Conservation (phyloP, 2,797 vertebrate species). For the Pipistrellus nathusii region DNA sequence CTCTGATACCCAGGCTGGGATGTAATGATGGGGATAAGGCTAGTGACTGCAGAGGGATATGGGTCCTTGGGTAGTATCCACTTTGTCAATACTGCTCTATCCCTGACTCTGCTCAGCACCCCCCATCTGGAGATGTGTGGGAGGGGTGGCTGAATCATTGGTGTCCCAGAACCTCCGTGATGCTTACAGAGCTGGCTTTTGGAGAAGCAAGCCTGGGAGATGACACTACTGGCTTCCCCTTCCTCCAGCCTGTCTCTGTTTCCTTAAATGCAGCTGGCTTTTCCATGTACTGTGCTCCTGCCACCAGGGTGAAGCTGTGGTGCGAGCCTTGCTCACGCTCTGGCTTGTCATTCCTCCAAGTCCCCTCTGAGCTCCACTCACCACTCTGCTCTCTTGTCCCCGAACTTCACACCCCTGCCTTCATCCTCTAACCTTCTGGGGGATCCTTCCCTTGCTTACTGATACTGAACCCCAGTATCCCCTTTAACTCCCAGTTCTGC, state of each 20-base stretch:
- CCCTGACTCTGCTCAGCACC: neutral
- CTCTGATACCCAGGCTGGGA: neutral
- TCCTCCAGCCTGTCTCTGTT: neutral
- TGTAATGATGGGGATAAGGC: neutral
- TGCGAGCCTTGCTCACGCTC: neutral
- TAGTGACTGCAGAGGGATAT: neutral
- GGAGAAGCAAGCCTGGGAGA: neutral
- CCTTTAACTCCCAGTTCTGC: neutral
- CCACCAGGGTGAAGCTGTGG: neutral
- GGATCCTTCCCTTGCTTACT: neutral
- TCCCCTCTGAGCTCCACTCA: neutral
- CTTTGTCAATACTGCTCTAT: neutral
- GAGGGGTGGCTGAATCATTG: neutral
- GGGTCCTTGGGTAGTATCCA: too few relatives aligned
- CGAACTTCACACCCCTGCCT: neutral
- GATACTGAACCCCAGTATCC: neutral
- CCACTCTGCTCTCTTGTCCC: neutral
- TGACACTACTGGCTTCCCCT: neutral
- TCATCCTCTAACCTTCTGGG: neutral
- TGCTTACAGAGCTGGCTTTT: neutral
- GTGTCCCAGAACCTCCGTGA: accelerated
- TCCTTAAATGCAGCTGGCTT: neutral
- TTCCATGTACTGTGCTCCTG: neutral
- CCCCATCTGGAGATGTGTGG: neutral
- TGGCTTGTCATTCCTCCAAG: neutral